Conservation (phyloP, 2,888 invertebrate genomes). For the Bimastos eiseni region DNA sequence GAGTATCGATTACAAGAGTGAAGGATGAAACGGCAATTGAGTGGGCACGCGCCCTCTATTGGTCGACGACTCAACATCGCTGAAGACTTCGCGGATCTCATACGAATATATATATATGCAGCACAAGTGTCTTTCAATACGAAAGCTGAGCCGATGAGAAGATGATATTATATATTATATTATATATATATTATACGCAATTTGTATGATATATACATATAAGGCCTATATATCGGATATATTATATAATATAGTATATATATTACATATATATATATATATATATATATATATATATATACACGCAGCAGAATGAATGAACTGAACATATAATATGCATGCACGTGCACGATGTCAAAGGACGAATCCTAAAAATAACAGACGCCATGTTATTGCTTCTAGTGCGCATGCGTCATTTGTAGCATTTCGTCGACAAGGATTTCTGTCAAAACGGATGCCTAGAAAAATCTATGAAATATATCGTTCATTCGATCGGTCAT, state of each 20-base stretch:
- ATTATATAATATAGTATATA: no score
- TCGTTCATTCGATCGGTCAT: background rate
- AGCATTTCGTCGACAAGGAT: background rate
- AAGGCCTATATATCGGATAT: no score
- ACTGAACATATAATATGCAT: no score
- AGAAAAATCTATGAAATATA: background rate
- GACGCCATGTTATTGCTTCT: background rate
- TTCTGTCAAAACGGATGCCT: background rate
- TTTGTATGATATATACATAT: no score
- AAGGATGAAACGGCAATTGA: slow-evolving; percentile 13
- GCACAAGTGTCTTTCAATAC: background rate
- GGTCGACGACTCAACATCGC: background rate
- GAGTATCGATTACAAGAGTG: slow-evolving; percentile 13
- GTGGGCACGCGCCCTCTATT: slow-evolving; percentile 13
- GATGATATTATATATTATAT: no score
- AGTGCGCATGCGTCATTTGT: background rate
- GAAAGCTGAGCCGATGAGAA: background rate
- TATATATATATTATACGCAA: no score
- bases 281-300: no score
- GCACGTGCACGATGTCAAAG: background rate
- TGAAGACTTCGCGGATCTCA: background rate
- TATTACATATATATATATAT: no score
- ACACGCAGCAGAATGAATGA: background rate
- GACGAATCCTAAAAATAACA: slow-evolving; percentile 13
- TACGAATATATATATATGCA: background rate